These are phyloP conservation scores for Caenorhabditis macrosperma DNA, from an alignment of 2,888 invertebrate genomes.

Conservation along the genomic window DNA sequence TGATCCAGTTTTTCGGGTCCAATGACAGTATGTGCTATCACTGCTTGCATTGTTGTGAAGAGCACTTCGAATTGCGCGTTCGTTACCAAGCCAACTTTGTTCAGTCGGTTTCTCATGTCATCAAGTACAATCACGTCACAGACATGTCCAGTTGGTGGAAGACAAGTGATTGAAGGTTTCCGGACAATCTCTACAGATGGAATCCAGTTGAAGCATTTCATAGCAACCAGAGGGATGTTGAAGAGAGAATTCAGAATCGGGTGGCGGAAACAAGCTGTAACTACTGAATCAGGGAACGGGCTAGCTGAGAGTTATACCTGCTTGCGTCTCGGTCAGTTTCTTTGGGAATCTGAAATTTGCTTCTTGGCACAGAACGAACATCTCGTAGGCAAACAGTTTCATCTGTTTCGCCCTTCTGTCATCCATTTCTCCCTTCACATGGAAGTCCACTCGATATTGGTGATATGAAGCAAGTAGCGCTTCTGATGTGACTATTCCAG, in stretches of 20 bases:
- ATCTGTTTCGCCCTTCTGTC: constrained; percentile 8
- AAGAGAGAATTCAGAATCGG: constrained; percentile 34
- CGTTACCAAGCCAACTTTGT: constrained; percentile 35
- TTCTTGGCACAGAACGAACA: constrained; percentile 34
- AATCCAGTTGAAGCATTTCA: constrained; percentile 47
- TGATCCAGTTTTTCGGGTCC: constrained; percentile 36
- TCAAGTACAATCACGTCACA: constrained; percentile 39
- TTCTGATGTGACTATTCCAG: constrained; percentile 14
- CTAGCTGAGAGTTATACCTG: constrained; percentile 34
- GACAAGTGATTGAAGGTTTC: constrained; percentile 36
- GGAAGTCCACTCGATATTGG: constrained; percentile 34
- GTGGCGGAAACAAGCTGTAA: constrained; percentile 42
- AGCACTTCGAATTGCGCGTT: constrained; percentile 44
- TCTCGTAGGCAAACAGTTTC: constrained; percentile 10
- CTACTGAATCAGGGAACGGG: neutral
- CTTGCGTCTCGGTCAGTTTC: neutral
- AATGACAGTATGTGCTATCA: constrained; percentile 34
- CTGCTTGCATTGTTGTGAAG: constrained; percentile 47
- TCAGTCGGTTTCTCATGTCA: constrained; percentile 23
- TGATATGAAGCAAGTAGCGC: constrained; percentile 22
- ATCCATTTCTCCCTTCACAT: constrained; percentile 41
- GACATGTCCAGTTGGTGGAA: constrained; percentile 44
- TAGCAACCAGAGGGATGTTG: constrained; percentile 40
- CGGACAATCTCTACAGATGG: constrained; percentile 34
- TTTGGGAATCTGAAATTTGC: constrained; percentile 7